Percentiles rank a stretch among this genome's conserved stretches.
Evolutionary conservation across 1,140 invertebrate genomes (phyloP).

Genomic region (Sitobion miscanthi): DNA sequence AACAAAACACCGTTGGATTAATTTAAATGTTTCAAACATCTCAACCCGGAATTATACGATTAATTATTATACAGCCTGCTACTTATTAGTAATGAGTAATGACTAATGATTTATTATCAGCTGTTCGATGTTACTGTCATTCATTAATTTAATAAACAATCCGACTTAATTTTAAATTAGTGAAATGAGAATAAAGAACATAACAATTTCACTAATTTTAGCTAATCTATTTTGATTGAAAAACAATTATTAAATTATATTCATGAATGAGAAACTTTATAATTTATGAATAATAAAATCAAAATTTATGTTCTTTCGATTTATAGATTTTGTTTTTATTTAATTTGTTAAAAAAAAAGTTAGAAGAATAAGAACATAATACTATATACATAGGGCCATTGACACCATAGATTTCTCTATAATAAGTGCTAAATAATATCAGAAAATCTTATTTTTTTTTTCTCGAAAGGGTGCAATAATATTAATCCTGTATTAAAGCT

Average conservation of each 20-base stretch:
- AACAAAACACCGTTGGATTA: not conserved
- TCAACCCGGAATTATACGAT: not conserved
- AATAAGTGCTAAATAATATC: not conserved
- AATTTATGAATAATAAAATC: not conserved
- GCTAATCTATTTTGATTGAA: not conserved
- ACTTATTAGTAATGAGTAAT: not conserved
- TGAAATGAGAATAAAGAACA: not conserved
- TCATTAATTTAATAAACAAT: not conserved
- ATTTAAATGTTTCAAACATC: not conserved
- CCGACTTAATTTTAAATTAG: not conserved
- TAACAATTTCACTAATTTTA: not conserved
- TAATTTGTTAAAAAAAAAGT: not conserved
- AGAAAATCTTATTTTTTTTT: not conserved
- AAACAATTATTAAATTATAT: constrained; percentile 19
- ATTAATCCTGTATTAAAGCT: not conserved
- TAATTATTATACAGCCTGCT: not conserved
- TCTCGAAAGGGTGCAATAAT: not conserved
- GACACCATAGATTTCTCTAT: not conserved
- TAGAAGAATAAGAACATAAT: not conserved
- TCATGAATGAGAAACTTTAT: not conserved
- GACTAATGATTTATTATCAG: not conserved
- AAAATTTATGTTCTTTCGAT: not conserved
- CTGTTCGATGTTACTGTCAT: not conserved
- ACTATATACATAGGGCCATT: not conserved
- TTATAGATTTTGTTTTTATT: not conserved